phyloP scores from a whole-genome alignment of 2,797 vertebrate species.

The Rallus crepitans region DNA sequence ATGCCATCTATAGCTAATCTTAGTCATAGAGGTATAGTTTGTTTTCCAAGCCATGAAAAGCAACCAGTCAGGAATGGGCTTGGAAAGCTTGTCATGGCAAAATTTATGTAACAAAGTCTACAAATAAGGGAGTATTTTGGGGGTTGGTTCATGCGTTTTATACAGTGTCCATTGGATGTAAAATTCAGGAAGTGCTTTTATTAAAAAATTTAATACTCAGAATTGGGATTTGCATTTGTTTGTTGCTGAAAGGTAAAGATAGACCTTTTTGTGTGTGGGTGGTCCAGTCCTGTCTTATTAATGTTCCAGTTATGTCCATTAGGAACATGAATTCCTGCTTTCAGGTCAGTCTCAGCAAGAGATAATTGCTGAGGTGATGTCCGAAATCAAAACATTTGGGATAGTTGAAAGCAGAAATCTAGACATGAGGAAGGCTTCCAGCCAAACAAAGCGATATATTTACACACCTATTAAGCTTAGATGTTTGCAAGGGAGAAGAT shows the following conservation, averaged over 20 bases:
- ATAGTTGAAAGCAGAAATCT: neutral
- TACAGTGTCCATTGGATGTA: neutral
- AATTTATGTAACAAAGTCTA: neutral
- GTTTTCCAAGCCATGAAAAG: neutral
- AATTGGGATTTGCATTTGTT: neutral
- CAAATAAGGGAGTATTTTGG: neutral
- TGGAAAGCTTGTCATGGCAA: neutral
- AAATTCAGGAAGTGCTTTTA: neutral
- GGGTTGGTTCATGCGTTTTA: neutral
- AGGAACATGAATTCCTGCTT: neutral
- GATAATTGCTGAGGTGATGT: neutral
- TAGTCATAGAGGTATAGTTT: neutral
- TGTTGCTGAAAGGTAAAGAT: neutral
- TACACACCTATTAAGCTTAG: neutral
- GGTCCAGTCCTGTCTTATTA: neutral
- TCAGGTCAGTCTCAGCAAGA: neutral
- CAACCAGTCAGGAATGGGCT: neutral
- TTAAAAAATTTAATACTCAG: neutral
- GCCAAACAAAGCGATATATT: neutral
- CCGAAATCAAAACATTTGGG: neutral
- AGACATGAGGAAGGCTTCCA: neutral
- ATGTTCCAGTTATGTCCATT: neutral
- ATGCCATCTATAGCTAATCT: neutral
- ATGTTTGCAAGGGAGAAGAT: neutral
- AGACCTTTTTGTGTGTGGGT: neutral